These are phyloP conservation scores for Macrosiphum euphorbiae DNA, from an alignment of 2,888 invertebrate species.

Conservation along the genomic window DNA sequence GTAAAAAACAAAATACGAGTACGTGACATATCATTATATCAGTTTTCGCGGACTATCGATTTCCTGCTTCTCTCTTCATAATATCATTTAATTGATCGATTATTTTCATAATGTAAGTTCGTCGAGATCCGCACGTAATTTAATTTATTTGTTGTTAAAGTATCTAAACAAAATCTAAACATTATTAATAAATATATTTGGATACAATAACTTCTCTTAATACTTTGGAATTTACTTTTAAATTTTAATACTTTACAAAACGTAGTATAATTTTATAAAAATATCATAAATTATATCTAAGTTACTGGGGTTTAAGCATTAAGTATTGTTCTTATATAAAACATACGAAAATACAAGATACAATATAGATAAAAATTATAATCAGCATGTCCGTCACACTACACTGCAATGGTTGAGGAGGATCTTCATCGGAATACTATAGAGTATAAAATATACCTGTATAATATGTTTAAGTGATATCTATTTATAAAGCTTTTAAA, in stretches of 20 bases:
- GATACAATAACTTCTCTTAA: not conserved
- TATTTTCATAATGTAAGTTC: not conserved
- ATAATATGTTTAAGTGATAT: not conserved
- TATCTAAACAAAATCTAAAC: not conserved
- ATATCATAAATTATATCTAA: not conserved
- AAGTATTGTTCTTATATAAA: not conserved
- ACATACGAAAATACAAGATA: not conserved
- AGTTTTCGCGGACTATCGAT: not conserved
- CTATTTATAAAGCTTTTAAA: not conserved
- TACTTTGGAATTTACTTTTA: not conserved
- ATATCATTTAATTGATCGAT: not conserved
- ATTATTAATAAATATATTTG: not conserved
- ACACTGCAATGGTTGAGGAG: not conserved
- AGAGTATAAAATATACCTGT: not conserved
- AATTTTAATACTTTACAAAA: not conserved
- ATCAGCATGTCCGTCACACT: not conserved
- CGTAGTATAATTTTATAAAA: not conserved
- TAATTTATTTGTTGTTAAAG: too few species aligned
- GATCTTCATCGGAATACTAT: not conserved
- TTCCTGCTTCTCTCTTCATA: not conserved
- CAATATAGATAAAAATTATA: not conserved
- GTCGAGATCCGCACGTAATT: not conserved
- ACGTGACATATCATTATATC: not conserved
- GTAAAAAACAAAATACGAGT: slow-evolving; percentile 18
- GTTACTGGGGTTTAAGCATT: not conserved